Conservation (phyloP, 1,140 invertebrate genomes). For the Drosophila kohkoa region DNA sequence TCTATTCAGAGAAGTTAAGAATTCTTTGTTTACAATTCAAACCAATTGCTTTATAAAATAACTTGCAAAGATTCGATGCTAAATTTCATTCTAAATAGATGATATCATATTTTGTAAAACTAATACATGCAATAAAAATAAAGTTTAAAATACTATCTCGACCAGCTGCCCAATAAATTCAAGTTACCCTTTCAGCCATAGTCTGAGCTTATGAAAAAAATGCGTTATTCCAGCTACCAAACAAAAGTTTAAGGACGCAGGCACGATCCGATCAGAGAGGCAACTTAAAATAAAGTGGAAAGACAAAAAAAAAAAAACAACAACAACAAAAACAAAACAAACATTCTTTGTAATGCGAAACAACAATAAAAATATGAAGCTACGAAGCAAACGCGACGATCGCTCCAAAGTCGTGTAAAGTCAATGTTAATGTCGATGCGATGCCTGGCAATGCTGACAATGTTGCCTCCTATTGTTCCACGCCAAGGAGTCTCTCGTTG, state of each 20-base stretch:
- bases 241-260: constrained; percentile 71
- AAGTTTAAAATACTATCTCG: background rate
- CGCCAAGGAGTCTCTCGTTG: constrained; percentile 60
- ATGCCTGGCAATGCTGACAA: constrained; percentile 62
- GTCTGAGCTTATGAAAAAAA: constrained; percentile 35
- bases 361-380: constrained; percentile 83
- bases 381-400: constrained; percentile 67
- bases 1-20: too few relatives aligned
- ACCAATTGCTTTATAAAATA: too few relatives aligned
- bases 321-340: constrained; percentile 69
- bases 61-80: too few relatives aligned
- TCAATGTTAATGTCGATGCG: constrained; percentile 83
- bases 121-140: too few relatives aligned
- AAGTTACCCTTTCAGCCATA: constrained; percentile 19
- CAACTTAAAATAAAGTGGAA: constrained; percentile 9
- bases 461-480: constrained; percentile 63
- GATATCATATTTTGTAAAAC: too few relatives aligned
- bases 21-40: too few relatives aligned
- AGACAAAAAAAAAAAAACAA: too few relatives aligned
- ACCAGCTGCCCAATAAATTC: background rate
- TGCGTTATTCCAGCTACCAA: constrained; percentile 67
- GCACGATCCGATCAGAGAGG: constrained; percentile 68
- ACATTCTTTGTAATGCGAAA: constrained; percentile 76
- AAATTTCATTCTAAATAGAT: too few relatives aligned
- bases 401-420: constrained; percentile 81